Conservation (phyloP, 2,797 vertebrate genomes). For the Synaphobranchus kaupii region DNA sequence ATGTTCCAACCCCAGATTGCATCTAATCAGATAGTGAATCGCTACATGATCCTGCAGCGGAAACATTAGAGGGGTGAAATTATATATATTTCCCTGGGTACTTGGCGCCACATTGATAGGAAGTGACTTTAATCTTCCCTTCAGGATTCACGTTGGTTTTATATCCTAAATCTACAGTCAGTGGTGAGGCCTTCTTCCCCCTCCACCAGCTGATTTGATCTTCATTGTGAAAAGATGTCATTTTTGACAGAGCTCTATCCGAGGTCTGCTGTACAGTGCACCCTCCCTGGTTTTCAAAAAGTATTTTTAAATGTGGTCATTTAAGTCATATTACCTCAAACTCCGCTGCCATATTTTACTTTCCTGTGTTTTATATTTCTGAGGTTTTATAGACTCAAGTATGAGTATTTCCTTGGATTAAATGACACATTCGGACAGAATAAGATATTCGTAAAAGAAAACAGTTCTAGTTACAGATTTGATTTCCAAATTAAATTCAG, state of each 20-base stretch:
- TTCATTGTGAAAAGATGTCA: slow-evolving; percentile 50
- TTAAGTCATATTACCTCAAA: not conserved
- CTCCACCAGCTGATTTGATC: slow-evolving; percentile 26
- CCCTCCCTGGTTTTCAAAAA: not conserved
- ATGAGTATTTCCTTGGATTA: not conserved
- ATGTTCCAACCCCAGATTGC: slow-evolving; percentile 58
- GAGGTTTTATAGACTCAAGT: not conserved
- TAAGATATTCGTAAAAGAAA: not conserved
- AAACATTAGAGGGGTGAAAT: slow-evolving; percentile 60
- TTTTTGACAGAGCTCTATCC: slow-evolving; percentile 37
- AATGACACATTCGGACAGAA: not conserved
- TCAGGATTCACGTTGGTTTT: slow-evolving; percentile 44
- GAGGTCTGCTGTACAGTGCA: not conserved
- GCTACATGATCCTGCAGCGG: slow-evolving; percentile 57
- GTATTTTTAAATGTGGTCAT: not conserved
- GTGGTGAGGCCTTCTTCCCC: slow-evolving; percentile 1
- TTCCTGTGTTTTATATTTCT: not conserved
- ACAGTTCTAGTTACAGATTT: not conserved
- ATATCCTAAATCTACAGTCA: slow-evolving; percentile 39
- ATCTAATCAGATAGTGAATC: slow-evolving; percentile 66
- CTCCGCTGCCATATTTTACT: not conserved
- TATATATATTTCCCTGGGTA: slow-evolving; percentile 57
- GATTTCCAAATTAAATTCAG: not conserved
- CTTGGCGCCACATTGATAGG: slow-evolving; percentile 51
- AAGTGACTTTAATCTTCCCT: slow-evolving; percentile 62